phyloP scores from a whole-genome alignment of 2,797 vertebrate genomes.

The Orientallactaga sibirica region DNA sequence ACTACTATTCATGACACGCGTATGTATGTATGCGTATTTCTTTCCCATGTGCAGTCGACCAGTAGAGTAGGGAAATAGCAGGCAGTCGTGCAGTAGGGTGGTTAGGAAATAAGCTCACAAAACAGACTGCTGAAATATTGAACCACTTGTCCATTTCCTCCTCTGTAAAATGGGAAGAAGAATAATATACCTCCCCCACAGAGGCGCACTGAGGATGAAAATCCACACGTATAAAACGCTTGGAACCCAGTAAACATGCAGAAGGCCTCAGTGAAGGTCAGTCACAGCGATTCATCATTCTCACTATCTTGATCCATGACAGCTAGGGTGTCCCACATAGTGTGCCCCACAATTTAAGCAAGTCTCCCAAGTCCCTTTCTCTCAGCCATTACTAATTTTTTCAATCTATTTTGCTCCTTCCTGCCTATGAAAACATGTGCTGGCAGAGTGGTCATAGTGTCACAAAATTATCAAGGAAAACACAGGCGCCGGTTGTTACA shows the following conservation, averaged over 20 bases:
- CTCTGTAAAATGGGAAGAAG: neutral
- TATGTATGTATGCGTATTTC: neutral
- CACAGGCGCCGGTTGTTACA: constrained; percentile 43
- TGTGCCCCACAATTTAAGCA: neutral
- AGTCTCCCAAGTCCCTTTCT: neutral
- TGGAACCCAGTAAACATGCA: neutral
- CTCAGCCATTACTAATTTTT: constrained; percentile 57
- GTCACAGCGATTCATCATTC: neutral
- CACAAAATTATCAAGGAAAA: constrained; percentile 48
- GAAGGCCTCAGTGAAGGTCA: neutral
- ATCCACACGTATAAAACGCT: neutral
- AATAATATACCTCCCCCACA: neutral
- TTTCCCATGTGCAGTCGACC: neutral
- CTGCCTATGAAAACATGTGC: constrained; percentile 2
- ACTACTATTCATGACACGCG: constrained; percentile 1
- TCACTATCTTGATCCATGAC: neutral
- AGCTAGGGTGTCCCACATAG: too few species aligned
- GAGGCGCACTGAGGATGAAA: constrained; percentile 27
- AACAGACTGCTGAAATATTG: neutral
- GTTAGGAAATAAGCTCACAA: neutral
- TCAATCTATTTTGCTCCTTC: constrained; percentile 44
- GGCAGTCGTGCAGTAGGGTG: neutral
- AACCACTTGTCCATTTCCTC: neutral
- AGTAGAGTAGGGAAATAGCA: neutral
- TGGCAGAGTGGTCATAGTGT: neutral